Percentiles rank a stretch among this genome's conserved stretches.
These are phyloP conservation scores for Serranochromis macrocephalus DNA, from an alignment of 2,113 vertebrate genomes.

Conservation along the genomic window DNA sequence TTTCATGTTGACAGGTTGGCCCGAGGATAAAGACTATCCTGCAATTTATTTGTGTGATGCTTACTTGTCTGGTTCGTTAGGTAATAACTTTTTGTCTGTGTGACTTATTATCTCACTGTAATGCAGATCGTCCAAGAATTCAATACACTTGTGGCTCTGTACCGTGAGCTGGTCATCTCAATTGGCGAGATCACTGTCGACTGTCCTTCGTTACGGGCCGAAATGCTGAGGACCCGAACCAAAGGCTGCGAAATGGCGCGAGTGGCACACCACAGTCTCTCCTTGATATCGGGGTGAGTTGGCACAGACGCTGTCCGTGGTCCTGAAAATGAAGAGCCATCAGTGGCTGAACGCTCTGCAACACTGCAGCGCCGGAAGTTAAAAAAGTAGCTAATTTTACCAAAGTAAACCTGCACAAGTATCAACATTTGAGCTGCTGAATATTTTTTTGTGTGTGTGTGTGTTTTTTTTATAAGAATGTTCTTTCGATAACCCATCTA, in stretches of 20 bases:
- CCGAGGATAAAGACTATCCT: background rate
- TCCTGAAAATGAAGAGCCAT: background rate
- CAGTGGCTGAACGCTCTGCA: background rate
- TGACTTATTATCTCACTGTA: constrained; percentile 27
- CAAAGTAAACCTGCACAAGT: constrained; percentile 5
- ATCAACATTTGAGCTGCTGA: background rate
- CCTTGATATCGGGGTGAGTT: constrained; percentile 92
- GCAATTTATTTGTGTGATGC: background rate
- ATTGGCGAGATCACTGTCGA: constrained; percentile 89
- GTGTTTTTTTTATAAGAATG: background rate
- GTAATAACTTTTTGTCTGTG: background rate
- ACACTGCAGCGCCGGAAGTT: background rate
- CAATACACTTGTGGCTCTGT: constrained; percentile 95
- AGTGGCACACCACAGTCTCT: constrained; percentile 89
- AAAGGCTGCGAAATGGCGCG: constrained; percentile 92
- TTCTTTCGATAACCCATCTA: background rate
- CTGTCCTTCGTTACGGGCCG: constrained; percentile 81
- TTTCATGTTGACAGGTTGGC: background rate
- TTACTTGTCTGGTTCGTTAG: background rate
- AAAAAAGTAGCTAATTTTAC: background rate
- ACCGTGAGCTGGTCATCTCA: constrained; percentile 94
- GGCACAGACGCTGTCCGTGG: constrained; percentile 20
- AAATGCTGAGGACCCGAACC: constrained; percentile 90
- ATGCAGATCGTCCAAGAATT: constrained; percentile 95
- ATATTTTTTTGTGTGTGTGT: background rate